Conservation (phyloP, 2,797 vertebrate species). For the Pyrrhura leucotis region DNA sequence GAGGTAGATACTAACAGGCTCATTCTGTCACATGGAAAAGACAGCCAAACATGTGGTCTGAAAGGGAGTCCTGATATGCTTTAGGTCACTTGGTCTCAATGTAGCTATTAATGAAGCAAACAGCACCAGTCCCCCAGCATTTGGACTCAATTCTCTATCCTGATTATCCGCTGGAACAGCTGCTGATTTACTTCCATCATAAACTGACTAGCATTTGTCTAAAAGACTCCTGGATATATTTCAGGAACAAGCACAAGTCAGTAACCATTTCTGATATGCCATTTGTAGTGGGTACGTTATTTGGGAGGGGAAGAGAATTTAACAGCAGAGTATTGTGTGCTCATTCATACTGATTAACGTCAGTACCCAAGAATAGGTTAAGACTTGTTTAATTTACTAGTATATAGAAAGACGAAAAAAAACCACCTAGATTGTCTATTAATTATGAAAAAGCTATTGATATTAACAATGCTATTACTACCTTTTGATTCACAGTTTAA, state of each 20-base stretch:
- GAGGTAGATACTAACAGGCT: neutral
- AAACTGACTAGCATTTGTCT: neutral
- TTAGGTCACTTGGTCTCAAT: neutral
- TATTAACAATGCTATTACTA: neutral
- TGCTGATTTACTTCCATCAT: neutral
- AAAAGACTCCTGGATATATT: neutral
- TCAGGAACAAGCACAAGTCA: neutral
- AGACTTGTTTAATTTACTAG: neutral
- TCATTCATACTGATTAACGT: neutral
- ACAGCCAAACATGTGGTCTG: neutral
- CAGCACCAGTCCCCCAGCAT: accelerated
- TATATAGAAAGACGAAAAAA: neutral
- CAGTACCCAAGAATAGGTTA: neutral
- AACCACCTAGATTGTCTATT: neutral
- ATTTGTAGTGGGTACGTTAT: neutral
- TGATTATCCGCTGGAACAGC: neutral
- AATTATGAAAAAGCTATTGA: neutral
- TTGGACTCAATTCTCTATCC: neutral
- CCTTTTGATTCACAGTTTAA: too few relatives aligned
- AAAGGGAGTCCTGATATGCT: neutral
- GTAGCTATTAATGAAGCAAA: neutral
- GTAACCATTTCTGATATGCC: neutral
- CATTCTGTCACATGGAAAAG: neutral
- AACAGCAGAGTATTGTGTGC: neutral
- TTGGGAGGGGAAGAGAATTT: neutral